These are phyloP conservation scores for Byasa hedistus DNA, from an alignment of 2,888 invertebrate species.

Conservation along the genomic window DNA sequence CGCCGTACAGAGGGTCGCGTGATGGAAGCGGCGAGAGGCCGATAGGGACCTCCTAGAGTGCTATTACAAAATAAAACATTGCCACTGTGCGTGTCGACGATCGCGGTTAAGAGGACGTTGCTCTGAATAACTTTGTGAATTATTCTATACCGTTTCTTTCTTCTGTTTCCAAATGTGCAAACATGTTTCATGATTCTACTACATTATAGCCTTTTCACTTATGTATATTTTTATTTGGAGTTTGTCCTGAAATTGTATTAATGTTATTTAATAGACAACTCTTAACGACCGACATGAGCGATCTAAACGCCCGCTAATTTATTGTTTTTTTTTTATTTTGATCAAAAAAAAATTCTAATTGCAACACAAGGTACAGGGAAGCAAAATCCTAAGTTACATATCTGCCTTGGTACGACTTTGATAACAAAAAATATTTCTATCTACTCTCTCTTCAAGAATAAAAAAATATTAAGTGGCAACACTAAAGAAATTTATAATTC, in stretches of 20 bases:
- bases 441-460: too few relatives aligned
- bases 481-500: too few relatives aligned
- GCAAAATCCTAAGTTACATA: too few relatives aligned
- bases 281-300: too few relatives aligned
- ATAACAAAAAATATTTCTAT: too few relatives aligned
- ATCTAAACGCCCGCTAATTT: too few relatives aligned
- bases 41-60: conserved; percentile 15
- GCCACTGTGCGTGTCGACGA: conserved; percentile 19
- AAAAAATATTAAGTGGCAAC: too few relatives aligned
- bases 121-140: conserved; percentile 1
- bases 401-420: too few relatives aligned
- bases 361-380: too few relatives aligned
- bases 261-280: too few relatives aligned
- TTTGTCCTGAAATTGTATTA: neutral
- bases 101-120: conserved; percentile 14
- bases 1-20: conserved; percentile 12
- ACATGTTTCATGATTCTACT: neutral
- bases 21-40: conserved; percentile 5
- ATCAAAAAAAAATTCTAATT: too few relatives aligned
- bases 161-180: neutral
- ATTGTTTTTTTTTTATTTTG: too few relatives aligned
- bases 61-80: conserved; percentile 27
- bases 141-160: neutral
- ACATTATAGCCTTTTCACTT: neutral
- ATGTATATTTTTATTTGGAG: neutral